Percentiles rank a stretch among this genome's conserved stretches.
Evolutionary conservation across 2,888 invertebrate species (phyloP).

Genomic region (Pachydiplax longipennis): DNA sequence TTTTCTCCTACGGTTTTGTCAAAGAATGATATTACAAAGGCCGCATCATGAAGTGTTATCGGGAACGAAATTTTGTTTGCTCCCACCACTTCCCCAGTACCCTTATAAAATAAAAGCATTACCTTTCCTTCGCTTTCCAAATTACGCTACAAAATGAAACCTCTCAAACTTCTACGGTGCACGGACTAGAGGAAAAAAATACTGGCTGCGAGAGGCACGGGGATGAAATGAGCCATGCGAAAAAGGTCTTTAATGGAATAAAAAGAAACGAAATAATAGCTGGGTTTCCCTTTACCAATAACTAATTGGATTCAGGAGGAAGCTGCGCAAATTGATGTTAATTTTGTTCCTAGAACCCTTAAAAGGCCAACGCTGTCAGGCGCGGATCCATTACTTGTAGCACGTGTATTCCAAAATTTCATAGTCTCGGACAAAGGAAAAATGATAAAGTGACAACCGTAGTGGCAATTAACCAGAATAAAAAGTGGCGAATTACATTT

Average conservation of each 20-base stretch:
- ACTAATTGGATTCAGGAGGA: too few species aligned
- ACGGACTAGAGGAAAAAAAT: background rate
- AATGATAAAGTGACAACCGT: background rate
- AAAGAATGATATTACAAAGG: background rate
- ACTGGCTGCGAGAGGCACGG: too few species aligned
- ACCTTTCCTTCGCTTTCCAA: background rate
- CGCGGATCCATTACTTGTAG: background rate
- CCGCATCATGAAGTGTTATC: background rate
- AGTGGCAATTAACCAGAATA: too few species aligned
- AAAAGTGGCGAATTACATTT: too few species aligned
- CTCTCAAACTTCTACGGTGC: background rate
- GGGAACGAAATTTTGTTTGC: background rate
- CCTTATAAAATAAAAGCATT: background rate
- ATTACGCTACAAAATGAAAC: background rate
- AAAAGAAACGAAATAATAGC: too few species aligned
- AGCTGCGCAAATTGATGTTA: too few species aligned
- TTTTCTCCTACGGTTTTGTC: background rate
- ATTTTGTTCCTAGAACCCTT: too few species aligned
- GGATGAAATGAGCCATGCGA: too few species aligned
- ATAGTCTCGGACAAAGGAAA: background rate
- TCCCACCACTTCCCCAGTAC: background rate
- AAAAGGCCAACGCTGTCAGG: background rate
- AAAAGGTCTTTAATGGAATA: too few species aligned
- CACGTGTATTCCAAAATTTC: background rate
- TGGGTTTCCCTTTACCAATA: too few species aligned